Evolutionary conservation across 2,888 invertebrate species (phyloP), one percentile per base, ranked within the genome.

Genomic region (Pandemis cinnamomeana): DNA sequence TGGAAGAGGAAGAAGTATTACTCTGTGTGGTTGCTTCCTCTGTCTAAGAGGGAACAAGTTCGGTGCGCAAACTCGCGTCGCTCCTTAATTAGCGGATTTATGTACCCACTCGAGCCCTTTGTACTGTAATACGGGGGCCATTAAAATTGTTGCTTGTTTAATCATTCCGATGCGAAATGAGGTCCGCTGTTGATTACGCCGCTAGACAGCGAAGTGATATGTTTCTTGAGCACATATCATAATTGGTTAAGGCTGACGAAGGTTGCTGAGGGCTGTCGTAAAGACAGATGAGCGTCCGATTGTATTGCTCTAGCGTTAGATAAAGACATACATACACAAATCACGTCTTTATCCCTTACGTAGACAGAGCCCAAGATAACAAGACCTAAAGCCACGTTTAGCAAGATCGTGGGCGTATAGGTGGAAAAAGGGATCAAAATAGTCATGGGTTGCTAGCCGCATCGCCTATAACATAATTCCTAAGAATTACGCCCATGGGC

Each of bases 111-210:
- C 62, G 15, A 44, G 44, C 63, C 55, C 46, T 64, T 64, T 64
- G 63, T 48, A 20, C 63, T 46, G 27, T 64, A 46, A 64, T 64
- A 64, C 15, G 10, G 7, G 13, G 15, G 7, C 62, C 42, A 63
- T 63, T 20, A 42, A 42, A 44, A 44, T 20, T 64, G 55, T 64
- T 64, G 63, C 46, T 46, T 64, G 63, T 64, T 64, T 64, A 55
- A 55, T 53, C 53, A 53, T 55, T 55, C 20, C 20, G 8, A 7
- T 20, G 55, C 51, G 20, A 55, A 20, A 36, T 53, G 15, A 53
- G 53, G 55, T 53, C 55, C 55, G 20, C 8, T 20, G 20, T 20
- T 55, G 55, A 53, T 53, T n/a, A 36, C 27, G 2, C 1, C 4
- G 27, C 27, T 36, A 53, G 15, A n/a, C n/a, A 53, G 51, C n/a